A percentile compares a stretch with the other conserved stretches of the same genome.
Conservation (phyloP, 92 coral and sea anemone species). For the Muricea muricata region DNA sequence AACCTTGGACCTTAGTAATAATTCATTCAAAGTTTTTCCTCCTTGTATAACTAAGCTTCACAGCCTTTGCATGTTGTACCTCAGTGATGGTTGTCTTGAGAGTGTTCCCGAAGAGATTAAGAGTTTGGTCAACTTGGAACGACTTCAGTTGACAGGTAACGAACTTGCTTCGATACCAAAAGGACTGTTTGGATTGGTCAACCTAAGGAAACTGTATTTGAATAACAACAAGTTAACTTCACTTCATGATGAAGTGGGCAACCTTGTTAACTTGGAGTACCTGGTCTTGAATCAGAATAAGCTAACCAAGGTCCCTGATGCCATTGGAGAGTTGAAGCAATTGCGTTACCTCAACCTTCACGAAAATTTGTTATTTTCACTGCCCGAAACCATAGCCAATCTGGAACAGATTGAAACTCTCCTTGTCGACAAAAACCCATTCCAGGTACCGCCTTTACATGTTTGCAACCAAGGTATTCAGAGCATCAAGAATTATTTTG, state of each 20-base stretch:
- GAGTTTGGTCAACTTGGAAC: conserved; percentile 65
- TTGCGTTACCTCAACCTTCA: conserved; percentile 71
- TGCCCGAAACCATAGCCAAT: conserved; percentile 75
- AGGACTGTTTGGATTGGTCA: conserved; percentile 65
- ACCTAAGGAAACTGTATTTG: conserved; percentile 70
- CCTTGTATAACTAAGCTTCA: conserved; percentile 68
- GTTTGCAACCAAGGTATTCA: conserved; percentile 79
- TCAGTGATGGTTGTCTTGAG: conserved; percentile 66
- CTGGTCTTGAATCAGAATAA: conserved; percentile 76
- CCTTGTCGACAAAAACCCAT: conserved; percentile 71
- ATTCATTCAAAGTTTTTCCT: conserved; percentile 63
- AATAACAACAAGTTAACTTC: conserved; percentile 63
- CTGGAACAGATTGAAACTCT: conserved; percentile 62
- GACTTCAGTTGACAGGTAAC: conserved; percentile 74
- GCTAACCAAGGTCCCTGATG: conserved; percentile 73
- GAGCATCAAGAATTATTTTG: conserved; percentile 77
- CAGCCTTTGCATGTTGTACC: conserved; percentile 69
- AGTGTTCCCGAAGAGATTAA: conserved; percentile 74
- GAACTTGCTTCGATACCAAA: conserved; percentile 70
- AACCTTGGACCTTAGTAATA: conserved; percentile 80
- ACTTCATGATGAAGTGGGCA: conserved; percentile 68
- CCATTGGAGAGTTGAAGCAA: conserved; percentile 67
- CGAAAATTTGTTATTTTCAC: conserved; percentile 78
- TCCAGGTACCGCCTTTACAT: conserved; percentile 83
- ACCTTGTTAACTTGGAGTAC: conserved; percentile 61